Evolutionary conservation across 1,140 invertebrate species (phyloP).

Genomic region (Hylaeus volcanicus): DNA sequence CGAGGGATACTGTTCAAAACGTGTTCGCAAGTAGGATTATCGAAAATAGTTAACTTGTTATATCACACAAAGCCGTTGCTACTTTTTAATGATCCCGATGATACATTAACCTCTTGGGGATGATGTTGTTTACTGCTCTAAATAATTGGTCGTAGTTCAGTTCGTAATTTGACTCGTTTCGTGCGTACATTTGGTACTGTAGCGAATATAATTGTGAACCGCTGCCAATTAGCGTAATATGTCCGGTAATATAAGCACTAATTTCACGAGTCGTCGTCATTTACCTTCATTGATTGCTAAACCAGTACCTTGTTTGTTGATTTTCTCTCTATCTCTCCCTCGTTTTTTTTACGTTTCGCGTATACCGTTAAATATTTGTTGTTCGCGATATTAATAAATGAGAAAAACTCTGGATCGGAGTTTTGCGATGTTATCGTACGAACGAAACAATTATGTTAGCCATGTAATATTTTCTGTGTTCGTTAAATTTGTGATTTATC

Average conservation of each 20-base stretch:
- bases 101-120: neutral
- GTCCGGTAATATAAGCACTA: conserved; percentile 45
- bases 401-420: too few relatives aligned
- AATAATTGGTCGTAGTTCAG: neutral
- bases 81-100: neutral
- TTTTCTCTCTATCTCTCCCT: conserved; percentile 2
- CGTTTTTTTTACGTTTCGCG: conserved; percentile 11
- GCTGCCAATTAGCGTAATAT: conserved; percentile 47
- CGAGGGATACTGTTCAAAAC: too few relatives aligned
- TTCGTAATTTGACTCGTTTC: conserved; percentile 1
- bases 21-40: neutral
- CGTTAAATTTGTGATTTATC: too few relatives aligned
- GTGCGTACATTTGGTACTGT: neutral
- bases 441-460: neutral
- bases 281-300: conserved; percentile 45
- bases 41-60: neutral
- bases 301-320: conserved; percentile 18
- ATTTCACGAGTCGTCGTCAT: conserved; percentile 40
- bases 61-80: neutral
- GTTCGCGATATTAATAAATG: too few relatives aligned
- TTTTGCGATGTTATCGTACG: too few relatives aligned
- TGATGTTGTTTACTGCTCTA: neutral
- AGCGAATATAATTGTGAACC: conserved; percentile 9
- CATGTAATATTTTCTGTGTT: too few relatives aligned
- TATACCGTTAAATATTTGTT: neutral